Base-by-base conservation (phyloP, 1,140 invertebrate species). In the Ctenoplectra terminalis region DNA sequence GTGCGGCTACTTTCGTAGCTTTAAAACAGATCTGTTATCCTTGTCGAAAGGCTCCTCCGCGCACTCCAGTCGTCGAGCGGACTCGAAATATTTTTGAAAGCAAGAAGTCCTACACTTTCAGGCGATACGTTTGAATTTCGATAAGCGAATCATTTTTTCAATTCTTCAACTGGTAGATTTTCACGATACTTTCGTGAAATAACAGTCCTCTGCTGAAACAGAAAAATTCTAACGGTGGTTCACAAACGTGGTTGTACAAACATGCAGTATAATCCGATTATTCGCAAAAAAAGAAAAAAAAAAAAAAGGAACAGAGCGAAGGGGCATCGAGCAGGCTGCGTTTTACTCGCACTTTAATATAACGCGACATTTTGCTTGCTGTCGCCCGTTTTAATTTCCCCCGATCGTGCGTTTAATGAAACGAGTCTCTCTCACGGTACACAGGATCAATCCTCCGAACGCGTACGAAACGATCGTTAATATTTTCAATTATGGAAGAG, bases 1-100 rank as follows among this genome's bases (percentile, higher is more conserved):
- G 87, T 86, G 81, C 70, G 87, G 82, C 81, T 88, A 90, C 58
- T 50, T 54, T 64, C 69, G 37, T 71, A 61, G 31, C 37, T 79
- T 78, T 79, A 79, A 79, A 71, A 92, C 89, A 87, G 88, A 86
- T 88, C 88, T 90, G 86, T 89, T 92, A 90, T 91, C 86, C 87
- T 40, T 46, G 48, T 29, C 46, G 23, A 29, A 13, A 13, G 9
- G 11, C 5, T 37, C 37, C 60, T 13, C 9, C 60, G 34, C 23
- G 4, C 9, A 20, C 9, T n/a, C 11, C 34, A 23, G 0, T 29
- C 73, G 26, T 29, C n/a, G 23, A 8, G 15, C 13, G 26, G 31
- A 77, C 43, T 70, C 37, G 29, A 37, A 11, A 46, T 26, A 29
- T 46, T 46, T 29, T 26, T 58, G 8, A 46, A 58, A 54, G 64